Evolutionary conservation across 2,797 vertebrate species (phyloP).

Genomic region (Pelobates cultripes): DNA sequence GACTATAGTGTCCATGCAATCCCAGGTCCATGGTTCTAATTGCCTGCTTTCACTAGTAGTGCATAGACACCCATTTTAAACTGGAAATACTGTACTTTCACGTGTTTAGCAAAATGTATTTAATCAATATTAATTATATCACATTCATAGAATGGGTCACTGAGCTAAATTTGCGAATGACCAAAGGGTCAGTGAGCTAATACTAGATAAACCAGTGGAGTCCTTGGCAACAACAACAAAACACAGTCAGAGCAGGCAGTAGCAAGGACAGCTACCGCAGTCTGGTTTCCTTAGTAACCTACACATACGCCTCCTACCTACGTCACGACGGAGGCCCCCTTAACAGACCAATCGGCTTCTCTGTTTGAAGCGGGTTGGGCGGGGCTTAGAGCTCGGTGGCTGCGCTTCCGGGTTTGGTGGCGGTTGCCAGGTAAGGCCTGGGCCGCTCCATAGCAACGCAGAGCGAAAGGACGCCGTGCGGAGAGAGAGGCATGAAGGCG

Average conservation of each 20-base stretch:
- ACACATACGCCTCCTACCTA: not conserved
- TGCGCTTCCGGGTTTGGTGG: constrained; percentile 49
- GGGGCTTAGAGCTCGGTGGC: constrained; percentile 30
- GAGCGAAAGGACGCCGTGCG: constrained; percentile 41
- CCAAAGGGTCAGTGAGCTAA: too few relatives aligned
- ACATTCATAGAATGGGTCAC: too few relatives aligned
- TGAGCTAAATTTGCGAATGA: too few relatives aligned
- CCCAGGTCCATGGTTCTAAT: too few relatives aligned
- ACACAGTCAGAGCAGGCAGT: constrained; percentile 16
- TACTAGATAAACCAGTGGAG: too few relatives aligned
- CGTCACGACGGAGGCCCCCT: constrained; percentile 23
- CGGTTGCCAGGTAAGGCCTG: constrained; percentile 53
- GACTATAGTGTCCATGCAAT: too few relatives aligned
- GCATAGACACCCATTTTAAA: too few relatives aligned
- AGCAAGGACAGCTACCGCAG: constrained; percentile 30
- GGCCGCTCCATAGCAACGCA: constrained; percentile 50
- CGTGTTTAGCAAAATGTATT: too few relatives aligned
- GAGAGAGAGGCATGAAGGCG: constrained; percentile 6
- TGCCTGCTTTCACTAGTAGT: too few relatives aligned
- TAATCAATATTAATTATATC: too few relatives aligned
- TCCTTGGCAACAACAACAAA: too few relatives aligned
- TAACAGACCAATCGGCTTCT: not conserved
- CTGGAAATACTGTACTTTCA: too few relatives aligned
- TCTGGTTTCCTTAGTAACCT: constrained; percentile 31
- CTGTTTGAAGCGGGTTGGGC: constrained; percentile 18